These are phyloP conservation scores for Pachymerium ferrugineum DNA, from an alignment of 2,888 invertebrate genomes.

Conservation along the genomic window DNA sequence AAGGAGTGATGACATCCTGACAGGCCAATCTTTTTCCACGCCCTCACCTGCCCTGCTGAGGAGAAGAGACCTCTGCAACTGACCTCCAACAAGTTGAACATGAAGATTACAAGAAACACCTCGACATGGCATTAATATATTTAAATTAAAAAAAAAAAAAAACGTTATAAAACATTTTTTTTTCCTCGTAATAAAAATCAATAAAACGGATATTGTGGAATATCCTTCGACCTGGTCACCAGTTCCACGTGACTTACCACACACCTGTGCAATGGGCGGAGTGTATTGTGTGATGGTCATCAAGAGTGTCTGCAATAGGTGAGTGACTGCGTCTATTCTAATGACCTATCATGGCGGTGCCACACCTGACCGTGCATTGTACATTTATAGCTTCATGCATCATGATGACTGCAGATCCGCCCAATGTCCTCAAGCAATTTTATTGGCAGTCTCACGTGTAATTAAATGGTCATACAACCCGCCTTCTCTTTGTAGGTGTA, in stretches of 20 bases:
- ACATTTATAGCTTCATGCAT: neutral
- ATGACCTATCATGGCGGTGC: neutral
- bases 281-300: neutral
- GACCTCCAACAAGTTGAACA: neutral
- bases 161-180: neutral
- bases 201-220: neutral
- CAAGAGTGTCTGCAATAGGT: neutral
- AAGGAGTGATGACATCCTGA: slow-evolving; percentile 13
- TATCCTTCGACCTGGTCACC: neutral
- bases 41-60: slow-evolving; percentile 5
- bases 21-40: slow-evolving; percentile 2
- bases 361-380: slow-evolving; percentile 8
- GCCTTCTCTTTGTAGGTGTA: no score
- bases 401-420: neutral
- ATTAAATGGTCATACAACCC: slow-evolving; percentile 7
- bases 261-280: neutral
- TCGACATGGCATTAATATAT: neutral
- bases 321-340: neutral
- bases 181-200: neutral
- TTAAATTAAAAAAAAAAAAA: neutral
- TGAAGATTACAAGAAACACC: neutral
- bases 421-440: neutral
- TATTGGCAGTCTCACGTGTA: neutral
- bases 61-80: neutral
- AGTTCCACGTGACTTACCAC: neutral